phyloP scores from a whole-genome alignment of 2,797 vertebrate species.

The Chloroceryle inda region DNA sequence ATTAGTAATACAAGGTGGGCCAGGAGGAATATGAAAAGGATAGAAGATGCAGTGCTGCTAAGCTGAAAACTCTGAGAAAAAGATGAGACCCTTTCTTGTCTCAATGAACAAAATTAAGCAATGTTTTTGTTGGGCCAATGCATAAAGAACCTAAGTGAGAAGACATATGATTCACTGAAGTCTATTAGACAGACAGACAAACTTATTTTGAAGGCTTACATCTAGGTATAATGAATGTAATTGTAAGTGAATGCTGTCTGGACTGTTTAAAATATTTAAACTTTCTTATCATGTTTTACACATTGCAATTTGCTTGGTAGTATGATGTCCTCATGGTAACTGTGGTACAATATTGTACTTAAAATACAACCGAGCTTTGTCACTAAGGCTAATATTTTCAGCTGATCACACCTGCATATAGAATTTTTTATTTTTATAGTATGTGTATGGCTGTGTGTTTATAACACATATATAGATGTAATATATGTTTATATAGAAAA shows the following conservation, averaged over 20 bases:
- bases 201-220: background rate
- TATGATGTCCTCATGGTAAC: background rate
- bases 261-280: background rate
- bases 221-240: background rate
- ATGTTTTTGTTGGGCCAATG: background rate
- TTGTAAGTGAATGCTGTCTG: background rate
- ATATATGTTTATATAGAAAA: background rate
- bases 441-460: background rate
- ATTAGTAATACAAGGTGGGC: background rate
- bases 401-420: background rate
- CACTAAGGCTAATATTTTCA: background rate
- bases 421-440: background rate
- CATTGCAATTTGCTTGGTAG: background rate
- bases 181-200: background rate
- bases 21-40: background rate
- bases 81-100: background rate
- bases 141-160: background rate
- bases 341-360: background rate
- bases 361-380: constrained; percentile 3
- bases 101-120: background rate
- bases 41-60: background rate
- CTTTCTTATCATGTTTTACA: background rate
- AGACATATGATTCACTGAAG: background rate
- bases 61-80: background rate
- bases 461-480: background rate